phyloP scores from a whole-genome alignment of 2,888 invertebrate species.

The Drosophila buzzatii region DNA sequence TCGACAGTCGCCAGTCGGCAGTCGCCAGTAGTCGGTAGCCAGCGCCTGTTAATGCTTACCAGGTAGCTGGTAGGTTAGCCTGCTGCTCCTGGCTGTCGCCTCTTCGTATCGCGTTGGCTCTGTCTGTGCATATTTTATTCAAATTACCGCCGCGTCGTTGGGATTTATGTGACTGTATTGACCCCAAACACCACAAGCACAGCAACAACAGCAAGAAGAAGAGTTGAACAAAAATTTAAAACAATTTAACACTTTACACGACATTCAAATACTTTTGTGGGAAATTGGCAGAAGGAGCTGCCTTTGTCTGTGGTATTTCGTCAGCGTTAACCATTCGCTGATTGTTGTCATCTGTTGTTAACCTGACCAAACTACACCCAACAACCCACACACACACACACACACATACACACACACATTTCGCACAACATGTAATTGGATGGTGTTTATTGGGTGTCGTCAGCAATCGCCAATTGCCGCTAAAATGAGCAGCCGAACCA shows the following conservation, averaged over 20 bases:
- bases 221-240: conserved; percentile 62
- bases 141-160: conserved; percentile 67
- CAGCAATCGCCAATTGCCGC: conserved; percentile 73
- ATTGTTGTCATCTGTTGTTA: conserved; percentile 49
- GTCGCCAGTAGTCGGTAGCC: conserved; percentile 1
- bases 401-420: conserved; percentile 2
- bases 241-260: conserved; percentile 81
- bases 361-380: conserved; percentile 39
- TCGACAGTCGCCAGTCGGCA: neutral
- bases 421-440: conserved; percentile 61
- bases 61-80: conserved; percentile 15
- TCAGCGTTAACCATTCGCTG: conserved; percentile 59
- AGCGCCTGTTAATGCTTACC: conserved; percentile 27
- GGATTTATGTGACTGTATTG: conserved; percentile 69
- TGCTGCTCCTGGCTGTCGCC: neutral
- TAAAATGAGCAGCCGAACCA: conserved; percentile 40
- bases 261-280: conserved; percentile 80
- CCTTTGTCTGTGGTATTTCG: conserved; percentile 63
- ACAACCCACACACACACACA: conserved; percentile 27
- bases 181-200: conserved; percentile 32
- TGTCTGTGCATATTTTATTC: conserved; percentile 75
- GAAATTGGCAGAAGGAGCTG: conserved; percentile 61
- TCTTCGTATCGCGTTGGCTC: conserved; percentile 16
- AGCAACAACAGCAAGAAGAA: neutral
- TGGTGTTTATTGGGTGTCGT: conserved; percentile 77